A percentile compares a stretch with the other conserved stretches of the same genome.
These are phyloP conservation scores for Geotrypetes seraphini DNA, from an alignment of 2,797 vertebrate genomes.

Conservation along the genomic window DNA sequence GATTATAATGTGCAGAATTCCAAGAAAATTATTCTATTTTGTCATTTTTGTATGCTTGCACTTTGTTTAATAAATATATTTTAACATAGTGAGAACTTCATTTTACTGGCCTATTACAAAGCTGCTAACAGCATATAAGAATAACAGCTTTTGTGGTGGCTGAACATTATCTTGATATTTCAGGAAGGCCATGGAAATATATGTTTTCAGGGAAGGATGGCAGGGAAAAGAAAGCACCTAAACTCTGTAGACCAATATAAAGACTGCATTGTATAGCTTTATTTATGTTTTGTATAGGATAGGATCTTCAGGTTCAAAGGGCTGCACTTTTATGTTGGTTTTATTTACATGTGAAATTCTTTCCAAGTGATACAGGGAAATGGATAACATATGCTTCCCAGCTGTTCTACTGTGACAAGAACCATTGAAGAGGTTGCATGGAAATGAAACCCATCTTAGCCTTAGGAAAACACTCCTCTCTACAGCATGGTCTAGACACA, in stretches of 20 bases:
- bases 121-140: too few species aligned
- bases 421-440: slow-evolving; percentile 53
- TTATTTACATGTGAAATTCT: slow-evolving; percentile 73
- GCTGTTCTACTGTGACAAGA: slow-evolving; percentile 63
- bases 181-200: slow-evolving; percentile 26
- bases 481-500: slow-evolving; percentile 44
- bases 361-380: slow-evolving; percentile 69
- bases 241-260: slow-evolving; percentile 43
- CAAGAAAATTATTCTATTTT: too few species aligned
- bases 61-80: too few species aligned
- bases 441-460: slow-evolving; percentile 62
- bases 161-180: slow-evolving; percentile 31
- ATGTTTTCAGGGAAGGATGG: slow-evolving; percentile 31
- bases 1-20: too few species aligned
- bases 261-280: slow-evolving; percentile 44
- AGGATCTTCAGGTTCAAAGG: slow-evolving; percentile 57
- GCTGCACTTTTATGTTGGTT: slow-evolving; percentile 62
- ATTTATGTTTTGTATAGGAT: slow-evolving; percentile 59
- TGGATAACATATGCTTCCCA: slow-evolving; percentile 70
- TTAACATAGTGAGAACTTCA: too few species aligned
- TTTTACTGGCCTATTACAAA: too few species aligned
- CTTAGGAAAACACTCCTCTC: slow-evolving; percentile 58
- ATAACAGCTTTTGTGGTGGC: too few species aligned
- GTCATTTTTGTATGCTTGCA: too few species aligned
- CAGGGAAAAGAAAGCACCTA: slow-evolving; percentile 28